Evolutionary conservation across 2,888 invertebrate genomes (phyloP).

Genomic region (Latrodectus elegans): DNA sequence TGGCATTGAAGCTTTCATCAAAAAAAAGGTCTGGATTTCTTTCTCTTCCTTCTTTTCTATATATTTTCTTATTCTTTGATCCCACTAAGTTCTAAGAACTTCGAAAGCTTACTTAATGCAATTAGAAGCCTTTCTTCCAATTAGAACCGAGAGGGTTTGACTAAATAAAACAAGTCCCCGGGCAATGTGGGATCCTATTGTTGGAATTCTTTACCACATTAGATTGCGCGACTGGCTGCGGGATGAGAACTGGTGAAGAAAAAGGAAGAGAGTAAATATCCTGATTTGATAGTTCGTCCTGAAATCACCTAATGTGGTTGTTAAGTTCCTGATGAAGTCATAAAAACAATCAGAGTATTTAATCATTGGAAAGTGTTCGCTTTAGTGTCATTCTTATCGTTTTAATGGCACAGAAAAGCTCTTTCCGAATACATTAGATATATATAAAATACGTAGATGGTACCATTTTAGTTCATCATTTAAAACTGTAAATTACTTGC

Average conservation of each 20-base stretch:
- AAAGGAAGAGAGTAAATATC: conserved; percentile 13
- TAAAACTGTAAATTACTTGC: no score
- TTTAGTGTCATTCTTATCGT: no score
- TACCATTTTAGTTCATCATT: no score
- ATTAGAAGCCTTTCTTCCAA: conserved; percentile 50
- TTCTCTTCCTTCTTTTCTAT: conserved; percentile 1
- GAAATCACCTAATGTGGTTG: background rate
- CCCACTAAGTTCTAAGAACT: conserved; percentile 17
- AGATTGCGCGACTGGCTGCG: conserved; percentile 3
- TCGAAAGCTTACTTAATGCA: conserved; percentile 41
- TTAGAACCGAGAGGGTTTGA: conserved; percentile 44
- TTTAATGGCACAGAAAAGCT: no score
- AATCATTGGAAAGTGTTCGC: no score
- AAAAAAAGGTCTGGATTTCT: background rate
- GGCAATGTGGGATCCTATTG: conserved; percentile 10
- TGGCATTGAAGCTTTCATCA: conserved; percentile 3
- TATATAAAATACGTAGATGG: no score
- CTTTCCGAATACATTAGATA: no score
- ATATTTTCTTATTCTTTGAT: conserved; percentile 33
- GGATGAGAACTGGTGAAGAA: background rate
- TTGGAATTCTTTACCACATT: conserved; percentile 44
- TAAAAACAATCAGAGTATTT: background rate
- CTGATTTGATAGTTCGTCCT: conserved; percentile 30
- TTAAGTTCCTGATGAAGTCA: background rate
- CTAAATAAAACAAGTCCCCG: conserved; percentile 47